Base-by-base conservation (phyloP, 2,113 vertebrate species). In the Chelonoidis abingdonii region DNA sequence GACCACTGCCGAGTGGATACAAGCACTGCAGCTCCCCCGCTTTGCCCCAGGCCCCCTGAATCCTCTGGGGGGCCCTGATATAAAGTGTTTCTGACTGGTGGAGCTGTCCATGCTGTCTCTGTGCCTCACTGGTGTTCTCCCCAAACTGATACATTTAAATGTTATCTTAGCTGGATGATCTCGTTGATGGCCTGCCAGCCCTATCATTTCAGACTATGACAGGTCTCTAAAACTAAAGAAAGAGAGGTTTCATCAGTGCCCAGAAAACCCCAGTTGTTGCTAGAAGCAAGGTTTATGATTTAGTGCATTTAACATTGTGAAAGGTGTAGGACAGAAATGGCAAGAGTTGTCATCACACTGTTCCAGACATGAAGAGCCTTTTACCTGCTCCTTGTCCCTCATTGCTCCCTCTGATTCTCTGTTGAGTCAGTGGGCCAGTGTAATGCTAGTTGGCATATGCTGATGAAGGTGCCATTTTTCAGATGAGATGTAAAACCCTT, bases 61-160 rank as follows among this genome's bases (percentile, higher is more conserved):
- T 49, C 47, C 47, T 49, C 47, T 49, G 47, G 47, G 47, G 47
- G 47, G 47, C 47, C 9, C 10, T 49, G 81, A 72, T 85, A 21
- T 31, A 75, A 87, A 89, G 72, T 86, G n/a, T 59, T 90, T 80
- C 50, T 49, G 47, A 25, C 49, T 47, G 41, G 89, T 86, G 94
- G 69, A 79, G 4, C 24, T 49, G 47, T 50, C 89, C 4, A 3
- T 53, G 1, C 65, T 69, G 25, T 87, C 94, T 21, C 56, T 59
- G 0, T 79, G 54, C 82, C 87, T 96, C 80, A 79, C 56, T 89
- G 83, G 29, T 78, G 14, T 88, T 96, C 92, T 88, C 19, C 44
- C 38, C 14, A 54, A 96, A 92, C 19, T 56, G 90, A 89, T 90
- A 27, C 14, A 88, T 94, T 94, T 93, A 90, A 97, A 89, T 86